These are phyloP conservation scores for Polia nebulosa DNA, from an alignment of 2,888 invertebrate genomes.

Conservation along the genomic window DNA sequence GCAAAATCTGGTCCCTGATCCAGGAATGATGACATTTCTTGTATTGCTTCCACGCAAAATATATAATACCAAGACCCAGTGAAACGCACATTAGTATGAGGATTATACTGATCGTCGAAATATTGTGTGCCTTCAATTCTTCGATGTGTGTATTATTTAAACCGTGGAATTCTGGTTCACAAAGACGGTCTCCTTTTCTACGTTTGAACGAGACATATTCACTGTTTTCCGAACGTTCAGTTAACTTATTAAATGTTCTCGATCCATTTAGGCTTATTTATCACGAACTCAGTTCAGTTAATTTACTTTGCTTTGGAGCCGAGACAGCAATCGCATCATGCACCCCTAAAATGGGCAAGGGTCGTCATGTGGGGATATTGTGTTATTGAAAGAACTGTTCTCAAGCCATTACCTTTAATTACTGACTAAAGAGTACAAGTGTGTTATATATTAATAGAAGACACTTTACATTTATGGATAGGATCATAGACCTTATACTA, in stretches of 20 bases:
- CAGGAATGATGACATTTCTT: too few relatives aligned
- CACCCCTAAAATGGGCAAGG: too few relatives aligned
- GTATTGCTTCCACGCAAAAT: background rate
- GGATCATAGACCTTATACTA: too few relatives aligned
- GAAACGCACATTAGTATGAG: background rate
- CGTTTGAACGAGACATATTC: background rate
- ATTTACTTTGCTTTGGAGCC: too few relatives aligned
- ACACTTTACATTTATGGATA: too few relatives aligned
- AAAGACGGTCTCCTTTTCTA: background rate
- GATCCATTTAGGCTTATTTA: too few relatives aligned
- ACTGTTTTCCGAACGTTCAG: background rate
- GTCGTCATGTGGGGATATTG: background rate
- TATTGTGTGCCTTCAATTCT: background rate
- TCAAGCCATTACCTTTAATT: background rate
- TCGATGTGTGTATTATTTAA: background rate
- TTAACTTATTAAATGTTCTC: background rate
- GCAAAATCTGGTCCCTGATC: too few relatives aligned
- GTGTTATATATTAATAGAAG: too few relatives aligned
- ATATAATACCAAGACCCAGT: background rate
- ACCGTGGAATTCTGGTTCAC: background rate
- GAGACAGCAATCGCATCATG: too few relatives aligned
- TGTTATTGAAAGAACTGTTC: slow-evolving; percentile 1
- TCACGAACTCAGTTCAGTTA: too few relatives aligned
- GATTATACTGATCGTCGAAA: background rate
- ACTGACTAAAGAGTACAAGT: background rate